Evolutionary conservation across 1,140 invertebrate species (phyloP), one percentile per base, ranked within the genome.

Genomic region (Mercenaria mercenaria): DNA sequence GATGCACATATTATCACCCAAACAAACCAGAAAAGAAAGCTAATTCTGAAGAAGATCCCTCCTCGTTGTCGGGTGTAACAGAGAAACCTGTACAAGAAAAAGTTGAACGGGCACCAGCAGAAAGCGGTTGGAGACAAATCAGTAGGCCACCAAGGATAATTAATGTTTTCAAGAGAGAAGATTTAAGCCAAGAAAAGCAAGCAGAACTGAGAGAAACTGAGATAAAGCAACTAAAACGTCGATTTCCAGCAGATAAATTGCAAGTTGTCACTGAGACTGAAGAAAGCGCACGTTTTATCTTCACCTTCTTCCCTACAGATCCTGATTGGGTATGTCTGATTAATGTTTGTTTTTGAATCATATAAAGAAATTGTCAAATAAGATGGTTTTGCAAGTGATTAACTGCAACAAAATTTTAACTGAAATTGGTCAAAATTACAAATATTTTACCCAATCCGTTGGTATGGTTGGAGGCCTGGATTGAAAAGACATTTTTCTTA

Each of bases 291-390:
- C 8, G 41, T 32, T 93, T 89, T 79, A 81, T 88, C 29, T 80
- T 94, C 34, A 74, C 76, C 34, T 94, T 94, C 67, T 32, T 61
- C 29, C 92, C 94, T 43, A 88, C 91, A n/a, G 94, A 95, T 91
- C 94, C 94, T 34, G 94, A 95, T 77, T 95, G 94, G 94, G 94
- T 95, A 91, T 84, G 91, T 80, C 67, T n/a, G 15, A 1, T 32
- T 18, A 50, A 41, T 2, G 72, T 37, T 11, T 67, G 34, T n/a
- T 56, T 43, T 29, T 72, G 43, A 47, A 59, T 72, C 41, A 23
- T 74, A 32, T 59, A 43, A 72, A 29, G 47, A 20, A 41, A 77
- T 34, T 50, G 23, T 41, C 11, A n/a, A 20, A 82, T 3, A 37
- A 26, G 15, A 1, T 18, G 43, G 13, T 26, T 52, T 47, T n/a